Evolutionary conservation across 1,140 invertebrate species (phyloP).

Genomic region (Doryteuthis pealeii): DNA sequence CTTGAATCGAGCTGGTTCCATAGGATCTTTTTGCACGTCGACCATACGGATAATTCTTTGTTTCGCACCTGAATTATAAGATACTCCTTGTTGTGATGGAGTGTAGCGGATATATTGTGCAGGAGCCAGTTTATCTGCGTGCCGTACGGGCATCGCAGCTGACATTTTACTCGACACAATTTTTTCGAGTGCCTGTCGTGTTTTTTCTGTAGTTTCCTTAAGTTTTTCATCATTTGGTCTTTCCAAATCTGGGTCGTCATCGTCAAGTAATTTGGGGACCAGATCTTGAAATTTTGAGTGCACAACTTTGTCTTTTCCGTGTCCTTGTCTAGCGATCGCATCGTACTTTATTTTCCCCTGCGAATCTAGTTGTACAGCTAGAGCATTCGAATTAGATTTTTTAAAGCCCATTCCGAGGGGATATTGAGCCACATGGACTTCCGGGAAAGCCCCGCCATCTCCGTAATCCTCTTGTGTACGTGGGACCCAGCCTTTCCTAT

Average conservation of each 20-base stretch:
- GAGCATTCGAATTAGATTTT: conserved; percentile 73
- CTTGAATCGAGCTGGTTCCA: conserved; percentile 91
- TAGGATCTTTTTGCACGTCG: conserved; percentile 93
- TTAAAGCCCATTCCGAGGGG: conserved; percentile 80
- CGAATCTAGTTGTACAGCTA: conserved; percentile 91
- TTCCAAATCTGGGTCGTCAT: conserved; percentile 84
- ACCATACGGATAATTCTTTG: conserved; percentile 97
- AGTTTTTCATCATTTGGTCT: conserved; percentile 84
- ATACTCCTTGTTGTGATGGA: conserved; percentile 92
- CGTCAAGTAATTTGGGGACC: conserved; percentile 87
- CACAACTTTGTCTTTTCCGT: conserved; percentile 95
- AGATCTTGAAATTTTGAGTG: conserved; percentile 94
- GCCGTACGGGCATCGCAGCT: conserved; percentile 89
- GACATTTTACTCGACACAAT: conserved; percentile 63
- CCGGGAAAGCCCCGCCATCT: conserved; percentile 98
- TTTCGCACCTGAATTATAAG: conserved; percentile 95
- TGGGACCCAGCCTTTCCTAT: conserved; percentile 93
- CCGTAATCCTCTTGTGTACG: conserved; percentile 81
- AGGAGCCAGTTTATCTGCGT: conserved; percentile 85
- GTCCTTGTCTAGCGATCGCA: conserved; percentile 90
- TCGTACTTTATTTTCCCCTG: conserved; percentile 93
- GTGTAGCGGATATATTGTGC: conserved; percentile 97
- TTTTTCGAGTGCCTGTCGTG: conserved; percentile 56
- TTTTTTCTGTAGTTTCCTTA: conserved; percentile 65
- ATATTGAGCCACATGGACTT: conserved; percentile 96